Base-by-base conservation (phyloP, 1,140 invertebrate genomes). In the Archivesica marissinica region DNA sequence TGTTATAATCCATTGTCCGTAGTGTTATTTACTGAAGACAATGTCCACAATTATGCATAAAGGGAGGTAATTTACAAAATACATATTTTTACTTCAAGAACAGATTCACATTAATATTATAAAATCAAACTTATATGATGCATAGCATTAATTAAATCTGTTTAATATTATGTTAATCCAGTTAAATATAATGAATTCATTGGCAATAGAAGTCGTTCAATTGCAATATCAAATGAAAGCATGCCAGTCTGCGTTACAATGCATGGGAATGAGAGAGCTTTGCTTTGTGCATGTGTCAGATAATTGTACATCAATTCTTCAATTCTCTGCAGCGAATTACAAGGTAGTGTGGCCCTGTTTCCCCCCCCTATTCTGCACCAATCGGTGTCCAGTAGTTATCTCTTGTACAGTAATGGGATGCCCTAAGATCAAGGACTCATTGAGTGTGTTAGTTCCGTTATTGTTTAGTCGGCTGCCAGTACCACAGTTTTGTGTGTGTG, bases 391-490 rank as follows among this genome's bases (percentile, higher is more conserved):
- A 39, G 33, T 7, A n/a, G 52, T 38, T 78, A 78, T 64, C 75
- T 77, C 54, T 52, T 39, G 3, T 47, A 41, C 74, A 39, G 50
- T 38, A 76, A 76, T 56, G 44, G 47, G 25, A 30, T 38, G 59
- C 9, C 38, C 30, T 66, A 17, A 28, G 39, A 39, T 61, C 7
- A 33, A 52, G 33, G 44, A 39, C 52, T 50, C 44, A 72, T 15
- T 66, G 33, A 28, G 39, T 66, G 44, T 79, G 23, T 50, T 64
- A 68, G 47, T 83, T 83, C 70, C 75, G 56, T 70, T 77, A 68
- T 68, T 78, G 75, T 77, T 64, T 64, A 70, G 78, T 41, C 39
- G 59, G 39, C 78, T 81, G 78, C 77, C 77, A 80, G 25, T 41
- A 28, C 39, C 30, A 33, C 39, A 52, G 72, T 66, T 64, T 61